Conservation (phyloP, 2,888 invertebrate genomes). For the Zootermopsis nevadensis region DNA sequence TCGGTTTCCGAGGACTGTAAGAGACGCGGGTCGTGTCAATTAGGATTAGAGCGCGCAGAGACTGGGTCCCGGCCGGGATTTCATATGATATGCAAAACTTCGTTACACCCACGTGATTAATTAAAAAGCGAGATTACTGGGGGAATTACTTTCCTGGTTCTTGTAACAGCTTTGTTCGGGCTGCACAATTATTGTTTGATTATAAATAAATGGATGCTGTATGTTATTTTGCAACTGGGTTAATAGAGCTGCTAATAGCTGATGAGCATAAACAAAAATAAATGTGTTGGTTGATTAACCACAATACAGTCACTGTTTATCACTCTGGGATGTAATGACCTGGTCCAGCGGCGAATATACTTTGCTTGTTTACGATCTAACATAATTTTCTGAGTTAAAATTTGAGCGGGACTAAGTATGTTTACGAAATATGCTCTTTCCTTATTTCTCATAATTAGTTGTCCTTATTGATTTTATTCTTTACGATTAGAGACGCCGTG, state of each 20-base stretch:
- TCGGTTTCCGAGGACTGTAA: not conserved
- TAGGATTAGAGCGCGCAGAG: constrained; percentile 44
- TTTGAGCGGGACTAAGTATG: too few relatives aligned
- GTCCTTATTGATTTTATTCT: too few relatives aligned
- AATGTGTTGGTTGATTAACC: not conserved
- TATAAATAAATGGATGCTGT: not conserved
- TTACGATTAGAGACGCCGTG: too few relatives aligned
- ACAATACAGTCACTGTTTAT: not conserved
- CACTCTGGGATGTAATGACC: too few relatives aligned
- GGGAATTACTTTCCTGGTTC: not conserved
- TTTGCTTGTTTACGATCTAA: too few relatives aligned
- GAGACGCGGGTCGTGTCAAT: constrained; percentile 43
- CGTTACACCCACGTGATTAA: constrained; percentile 51
- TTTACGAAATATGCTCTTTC: too few relatives aligned
- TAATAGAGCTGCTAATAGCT: not conserved
- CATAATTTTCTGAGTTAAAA: too few relatives aligned
- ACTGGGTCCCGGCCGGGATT: not conserved
- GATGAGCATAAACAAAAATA: not conserved
- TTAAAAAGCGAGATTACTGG: constrained; percentile 46
- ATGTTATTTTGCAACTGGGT: not conserved
- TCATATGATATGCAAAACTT: constrained; percentile 44
- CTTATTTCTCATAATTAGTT: too few relatives aligned
- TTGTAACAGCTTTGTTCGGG: not conserved
- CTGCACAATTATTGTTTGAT: not conserved
- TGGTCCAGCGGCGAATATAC: too few relatives aligned